Conservation (phyloP, 2,888 invertebrate species). For the Blera fallax region DNA sequence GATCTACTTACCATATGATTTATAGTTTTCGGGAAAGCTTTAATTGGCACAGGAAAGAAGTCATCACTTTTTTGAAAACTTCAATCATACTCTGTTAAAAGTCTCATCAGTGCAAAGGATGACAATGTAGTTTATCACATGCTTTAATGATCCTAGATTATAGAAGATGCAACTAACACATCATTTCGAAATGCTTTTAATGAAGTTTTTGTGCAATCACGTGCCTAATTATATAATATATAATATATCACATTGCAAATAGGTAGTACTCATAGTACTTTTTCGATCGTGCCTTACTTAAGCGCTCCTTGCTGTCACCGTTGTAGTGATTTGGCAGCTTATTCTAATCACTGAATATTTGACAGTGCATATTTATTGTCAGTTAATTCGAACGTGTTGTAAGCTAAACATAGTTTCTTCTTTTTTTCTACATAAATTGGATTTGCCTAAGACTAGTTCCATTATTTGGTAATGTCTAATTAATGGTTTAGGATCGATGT, state of each 20-base stretch:
- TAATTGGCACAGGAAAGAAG: slow-evolving; percentile 65
- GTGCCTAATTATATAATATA: background rate
- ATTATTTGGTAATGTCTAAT: slow-evolving; percentile 59
- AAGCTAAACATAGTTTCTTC: background rate
- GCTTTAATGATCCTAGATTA: background rate
- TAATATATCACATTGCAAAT: background rate
- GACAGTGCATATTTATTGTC: too few relatives aligned
- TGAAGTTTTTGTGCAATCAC: background rate
- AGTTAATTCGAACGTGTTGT: background rate
- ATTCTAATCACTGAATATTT: background rate
- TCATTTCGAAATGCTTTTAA: background rate
- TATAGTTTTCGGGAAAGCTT: slow-evolving; percentile 39
- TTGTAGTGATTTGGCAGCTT: background rate
- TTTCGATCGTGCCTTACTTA: background rate
- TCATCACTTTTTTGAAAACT: slow-evolving; percentile 62
- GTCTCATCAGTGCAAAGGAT: slow-evolving; percentile 1
- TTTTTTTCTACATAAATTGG: slow-evolving; percentile 17
- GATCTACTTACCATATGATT: slow-evolving; percentile 53
- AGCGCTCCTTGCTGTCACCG: too few relatives aligned
- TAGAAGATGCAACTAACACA: background rate
- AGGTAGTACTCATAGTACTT: background rate
- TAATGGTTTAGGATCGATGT: slow-evolving; percentile 60
- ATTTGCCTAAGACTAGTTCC: slow-evolving; percentile 18
- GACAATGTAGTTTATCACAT: slow-evolving; percentile 12
- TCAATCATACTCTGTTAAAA: background rate